Evolutionary conservation across 2,113 vertebrate species (phyloP), one percentile per base, ranked within the genome.

Genomic region (Sclerurus mexicanus): DNA sequence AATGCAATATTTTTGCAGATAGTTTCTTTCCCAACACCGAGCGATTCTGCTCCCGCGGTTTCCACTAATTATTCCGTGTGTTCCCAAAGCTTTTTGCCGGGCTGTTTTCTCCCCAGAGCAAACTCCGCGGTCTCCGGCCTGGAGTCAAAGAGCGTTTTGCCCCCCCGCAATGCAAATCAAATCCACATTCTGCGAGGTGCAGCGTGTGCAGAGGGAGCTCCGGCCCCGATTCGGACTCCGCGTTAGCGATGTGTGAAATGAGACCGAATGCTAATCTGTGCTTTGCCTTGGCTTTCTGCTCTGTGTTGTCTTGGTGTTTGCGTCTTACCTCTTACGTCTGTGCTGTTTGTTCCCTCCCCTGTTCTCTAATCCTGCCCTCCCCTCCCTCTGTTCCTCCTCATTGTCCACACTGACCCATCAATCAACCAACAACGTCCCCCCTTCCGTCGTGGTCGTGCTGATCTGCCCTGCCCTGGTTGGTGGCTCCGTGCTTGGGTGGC

Each of bases 211-310:
- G 27, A 76, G 0, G 62, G 78, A 94, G 92, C 94, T 2, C 91
- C 84, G 93, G 89, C 95, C 88, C 93, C 92, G 44, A 87, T 94
- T 93, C 47, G 82, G 96, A 92, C 89, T 94, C 73, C 87, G 55
- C 93, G 24, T 94, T 95, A 96, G 84, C 78, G 23, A 84, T 77
- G 96, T 97, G 97, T 93, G 86, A 97, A 98, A 98, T 93, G 98
- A 98, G 97, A 98, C 98, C 98, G 97, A 98, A 98, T 97, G 98
- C 98, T 99, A 98, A 99, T 99, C 98, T 98, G 98, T 99, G 98
- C 99, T 99, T 99, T 99, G 99, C 99, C 98, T 99, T 99, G 98
- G 98, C 99, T 99, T 99, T 99, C 99, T 99, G 99, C 99, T 99
- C 98, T 99, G 98, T 99, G 98, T 99, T 98, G 98, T 98, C 98